Base-by-base conservation (phyloP, 2,888 invertebrate species). In the Apodemia mormo region DNA sequence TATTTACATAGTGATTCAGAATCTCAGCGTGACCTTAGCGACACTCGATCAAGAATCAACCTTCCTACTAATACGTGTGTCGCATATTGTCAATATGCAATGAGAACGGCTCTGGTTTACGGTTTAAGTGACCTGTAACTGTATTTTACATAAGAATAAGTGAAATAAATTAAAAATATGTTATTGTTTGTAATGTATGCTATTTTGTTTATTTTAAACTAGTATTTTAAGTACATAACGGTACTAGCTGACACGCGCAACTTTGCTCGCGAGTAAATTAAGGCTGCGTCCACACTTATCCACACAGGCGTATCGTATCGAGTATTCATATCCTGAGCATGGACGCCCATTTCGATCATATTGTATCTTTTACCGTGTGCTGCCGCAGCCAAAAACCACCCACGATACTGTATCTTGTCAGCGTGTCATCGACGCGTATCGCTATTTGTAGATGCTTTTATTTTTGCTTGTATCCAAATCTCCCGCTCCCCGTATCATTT, bases 1-100 rank as follows among this genome's bases (percentile, higher is more conserved):
- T 45, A 1, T 45, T 45, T 10, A 10, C 45, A 45, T 45, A 45
- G 45, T 45, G 45, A 45, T 45, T 45, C 45, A 29, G 30, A 58
- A 10, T 22, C 30, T 10, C 29, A 58, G 29, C 10, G 9, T 58
- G 56, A 58, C 58, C 58, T 58, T 30, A 30, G 33, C 12, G 8
- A 58, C 14, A 30, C 3, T 14, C 8, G 10, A 58, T 33, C 61
- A 14, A 61, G 33, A 61, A 33, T 4, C 52, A 61, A 33, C 61
- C 61, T 61, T 61, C 61, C 33, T 61, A 30, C 12, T 58, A n/a
- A 49, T 56, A 56, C 58, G 30, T 58, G 58, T 33, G 30, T 29
- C 30, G 30, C 22, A 54, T 54, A 54, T 58, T 29, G 58, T 58
- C 58, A 58, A 58, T 58, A 58, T 58, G 29, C 10, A 58, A 30